These are phyloP conservation scores for Diploptera punctata DNA, from an alignment of 2,888 invertebrate genomes.

Conservation along the genomic window DNA sequence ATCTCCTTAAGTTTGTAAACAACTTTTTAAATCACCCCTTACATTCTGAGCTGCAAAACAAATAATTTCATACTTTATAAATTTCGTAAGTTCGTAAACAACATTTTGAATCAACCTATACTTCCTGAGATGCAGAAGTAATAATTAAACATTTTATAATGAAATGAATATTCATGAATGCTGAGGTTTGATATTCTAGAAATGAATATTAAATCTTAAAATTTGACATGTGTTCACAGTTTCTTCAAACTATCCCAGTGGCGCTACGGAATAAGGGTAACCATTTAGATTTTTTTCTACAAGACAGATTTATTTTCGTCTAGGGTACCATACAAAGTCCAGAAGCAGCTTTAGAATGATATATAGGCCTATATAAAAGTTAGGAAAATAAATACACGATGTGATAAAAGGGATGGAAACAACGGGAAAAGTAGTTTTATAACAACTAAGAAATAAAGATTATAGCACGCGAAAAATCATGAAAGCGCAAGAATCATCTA, in stretches of 20 bases:
- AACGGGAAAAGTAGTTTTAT: not conserved
- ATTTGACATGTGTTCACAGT: not conserved
- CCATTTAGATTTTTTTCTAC: constrained; percentile 10
- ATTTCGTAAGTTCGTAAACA: too few species aligned
- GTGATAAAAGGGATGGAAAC: not conserved
- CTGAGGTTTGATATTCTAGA: too few species aligned
- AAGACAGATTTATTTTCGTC: constrained; percentile 27
- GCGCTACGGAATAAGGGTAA: not conserved
- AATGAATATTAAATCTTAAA: not conserved
- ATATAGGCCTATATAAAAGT: constrained; percentile 11
- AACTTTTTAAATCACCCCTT: too few species aligned
- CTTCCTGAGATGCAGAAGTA: too few species aligned
- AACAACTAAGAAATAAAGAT: constrained; percentile 6
- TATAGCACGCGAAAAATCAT: not conserved
- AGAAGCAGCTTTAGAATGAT: constrained; percentile 12
- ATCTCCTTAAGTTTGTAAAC: too few species aligned
- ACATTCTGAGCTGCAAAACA: too few species aligned
- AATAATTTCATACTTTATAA: too few species aligned
- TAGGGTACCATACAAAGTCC: constrained; percentile 12
- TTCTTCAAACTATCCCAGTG: not conserved
- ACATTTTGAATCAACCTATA: too few species aligned
- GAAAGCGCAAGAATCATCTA: not conserved
- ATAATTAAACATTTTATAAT: too few species aligned
- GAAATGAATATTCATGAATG: too few species aligned
- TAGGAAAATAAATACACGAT: constrained; percentile 9